Evolutionary conservation across 2,797 vertebrate genomes (phyloP).

Genomic region (Micrastur ruficollis): DNA sequence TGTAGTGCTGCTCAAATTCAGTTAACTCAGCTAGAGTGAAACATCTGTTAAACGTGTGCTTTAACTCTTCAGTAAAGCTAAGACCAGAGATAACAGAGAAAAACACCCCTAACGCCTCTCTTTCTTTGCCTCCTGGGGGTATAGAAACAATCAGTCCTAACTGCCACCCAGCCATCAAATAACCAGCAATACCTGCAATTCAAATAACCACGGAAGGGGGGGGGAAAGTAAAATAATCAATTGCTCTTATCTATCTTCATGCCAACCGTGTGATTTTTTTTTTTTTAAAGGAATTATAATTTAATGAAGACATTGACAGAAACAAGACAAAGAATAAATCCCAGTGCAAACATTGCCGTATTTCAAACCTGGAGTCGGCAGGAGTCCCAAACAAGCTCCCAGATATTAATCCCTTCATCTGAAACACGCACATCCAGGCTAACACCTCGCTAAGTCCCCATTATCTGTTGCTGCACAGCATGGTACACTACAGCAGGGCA

Average conservation of each 20-base stretch:
- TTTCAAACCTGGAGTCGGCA: background rate
- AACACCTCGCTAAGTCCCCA: background rate
- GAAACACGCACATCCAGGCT: background rate
- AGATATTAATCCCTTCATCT: conserved; percentile 9
- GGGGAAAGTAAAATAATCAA: background rate
- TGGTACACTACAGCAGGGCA: background rate
- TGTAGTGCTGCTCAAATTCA: background rate
- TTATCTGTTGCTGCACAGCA: background rate
- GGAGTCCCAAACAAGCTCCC: background rate
- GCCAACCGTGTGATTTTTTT: background rate
- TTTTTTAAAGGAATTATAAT: background rate
- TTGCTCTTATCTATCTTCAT: background rate
- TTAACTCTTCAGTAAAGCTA: background rate
- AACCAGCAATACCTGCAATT: background rate
- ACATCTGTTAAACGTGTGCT: background rate
- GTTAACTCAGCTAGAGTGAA: background rate
- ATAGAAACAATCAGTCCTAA: background rate
- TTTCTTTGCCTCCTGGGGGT: background rate
- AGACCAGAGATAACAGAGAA: background rate
- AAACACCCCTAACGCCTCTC: background rate
- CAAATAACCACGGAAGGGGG: background rate
- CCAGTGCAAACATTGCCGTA: background rate
- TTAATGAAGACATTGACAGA: background rate
- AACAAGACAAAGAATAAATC: background rate
- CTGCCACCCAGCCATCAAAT: background rate